phyloP scores from a whole-genome alignment of 2,113 vertebrate species.

The Notechis scutatus region DNA sequence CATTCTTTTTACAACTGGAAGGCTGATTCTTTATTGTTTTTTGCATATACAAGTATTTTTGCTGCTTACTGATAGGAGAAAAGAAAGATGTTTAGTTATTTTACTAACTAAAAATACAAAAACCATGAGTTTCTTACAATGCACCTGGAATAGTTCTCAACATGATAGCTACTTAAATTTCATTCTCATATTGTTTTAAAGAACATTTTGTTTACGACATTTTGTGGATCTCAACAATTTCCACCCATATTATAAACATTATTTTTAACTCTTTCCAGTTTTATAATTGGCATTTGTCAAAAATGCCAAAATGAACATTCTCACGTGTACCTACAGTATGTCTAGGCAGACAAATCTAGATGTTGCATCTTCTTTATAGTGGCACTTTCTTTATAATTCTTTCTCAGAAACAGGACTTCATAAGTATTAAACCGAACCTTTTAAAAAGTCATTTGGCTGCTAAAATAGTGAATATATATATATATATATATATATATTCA shows the following conservation, averaged over 20 bases:
- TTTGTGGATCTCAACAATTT: background rate
- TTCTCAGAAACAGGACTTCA: too few relatives aligned
- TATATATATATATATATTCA: too few relatives aligned
- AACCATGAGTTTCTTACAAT: background rate
- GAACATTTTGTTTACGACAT: background rate
- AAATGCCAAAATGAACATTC: background rate
- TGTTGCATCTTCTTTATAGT: background rate
- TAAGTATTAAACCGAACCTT: background rate
- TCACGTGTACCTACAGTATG: background rate
- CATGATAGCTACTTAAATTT: background rate
- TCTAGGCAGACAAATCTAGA: too few relatives aligned
- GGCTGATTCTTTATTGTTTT: background rate
- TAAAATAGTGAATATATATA: background rate
- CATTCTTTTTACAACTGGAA: conserved; percentile 7
- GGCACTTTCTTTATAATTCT: background rate
- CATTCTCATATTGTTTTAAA: background rate
- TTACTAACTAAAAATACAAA: background rate
- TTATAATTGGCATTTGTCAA: background rate
- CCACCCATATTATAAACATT: background rate
- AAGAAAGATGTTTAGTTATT: background rate
- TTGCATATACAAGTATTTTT: background rate
- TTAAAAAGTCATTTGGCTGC: background rate
- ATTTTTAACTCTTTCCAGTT: background rate
- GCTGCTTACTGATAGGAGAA: background rate
- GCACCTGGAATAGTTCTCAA: background rate